Base-by-base conservation (phyloP, 2,888 invertebrate species). In the Chironomus tentans region DNA sequence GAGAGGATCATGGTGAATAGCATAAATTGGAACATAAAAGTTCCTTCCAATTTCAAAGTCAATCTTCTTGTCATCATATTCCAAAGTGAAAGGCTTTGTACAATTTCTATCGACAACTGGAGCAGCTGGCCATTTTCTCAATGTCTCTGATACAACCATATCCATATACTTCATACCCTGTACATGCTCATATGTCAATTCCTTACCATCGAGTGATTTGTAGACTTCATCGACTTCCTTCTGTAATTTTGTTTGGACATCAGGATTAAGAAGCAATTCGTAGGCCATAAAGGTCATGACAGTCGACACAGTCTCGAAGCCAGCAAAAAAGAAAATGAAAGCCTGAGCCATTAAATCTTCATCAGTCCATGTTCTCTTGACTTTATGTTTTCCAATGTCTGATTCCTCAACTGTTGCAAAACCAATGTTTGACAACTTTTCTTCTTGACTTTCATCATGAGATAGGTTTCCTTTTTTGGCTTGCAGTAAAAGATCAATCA, bases 341-440 rank as follows among this genome's bases (percentile, higher is more conserved):
- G 85, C 85, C 81, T 89, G 89, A 0, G 88, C 87, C 0, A 87
- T 85, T n/a, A 89, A 83, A 76, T 88, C 88, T 0, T 85, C 83
- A 77, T 88, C 87, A 5, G 79, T 81, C 83, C 69, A 68, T 3
- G 81, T 79, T 0, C 81, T 62, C 24, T 61, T 68, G n/a, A 74
- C 70, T 22, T 78, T 79, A 0, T 77, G 22, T 61, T 79, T 78
- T 1, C 81, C 78, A 13, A 79, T 48, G 4, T 78, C 10, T 1
- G 78, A 80, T 77, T 82, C 81, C 77, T 81, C 76, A 12, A 80
- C 80, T 13, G 80, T 79, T 13, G 81, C 80, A 77, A 81, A 81
- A 21, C 81, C 81, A 76, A 78, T 77, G 13, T 18, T 22, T 65
- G 56, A n/a, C 18, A 18, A 56, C n/a, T 24, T 24, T 62, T 78